phyloP scores from a whole-genome alignment of 2,113 vertebrate genomes.

The Octodon degus region DNA sequence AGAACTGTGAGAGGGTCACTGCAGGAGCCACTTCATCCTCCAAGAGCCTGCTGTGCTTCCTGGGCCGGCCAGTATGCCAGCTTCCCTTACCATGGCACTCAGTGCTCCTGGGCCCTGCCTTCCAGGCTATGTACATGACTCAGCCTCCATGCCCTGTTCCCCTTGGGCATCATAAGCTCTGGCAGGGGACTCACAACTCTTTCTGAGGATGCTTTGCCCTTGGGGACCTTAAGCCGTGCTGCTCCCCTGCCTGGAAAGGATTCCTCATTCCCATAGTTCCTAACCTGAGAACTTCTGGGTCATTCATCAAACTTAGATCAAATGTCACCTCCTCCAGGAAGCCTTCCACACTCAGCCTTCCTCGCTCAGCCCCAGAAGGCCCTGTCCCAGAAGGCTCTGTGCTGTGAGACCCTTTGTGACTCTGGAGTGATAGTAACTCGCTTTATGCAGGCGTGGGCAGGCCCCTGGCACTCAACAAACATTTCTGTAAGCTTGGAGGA shows the following conservation, averaged over 20 bases:
- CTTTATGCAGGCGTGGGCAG: rapidly evolving
- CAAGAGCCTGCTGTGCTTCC: background rate
- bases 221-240: background rate
- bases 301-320: background rate
- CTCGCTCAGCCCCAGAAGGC: background rate
- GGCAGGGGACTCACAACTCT: background rate
- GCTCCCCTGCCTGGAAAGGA: background rate
- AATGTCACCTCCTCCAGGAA: background rate
- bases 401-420: background rate
- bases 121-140: background rate
- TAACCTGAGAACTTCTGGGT: background rate
- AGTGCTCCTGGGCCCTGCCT: background rate
- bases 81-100: background rate
- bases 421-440: background rate
- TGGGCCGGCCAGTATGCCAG: background rate
- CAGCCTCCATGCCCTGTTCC: background rate
- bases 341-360: background rate
- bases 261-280: background rate
- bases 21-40: background rate
- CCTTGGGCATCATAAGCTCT: background rate
- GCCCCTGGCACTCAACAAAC: background rate
- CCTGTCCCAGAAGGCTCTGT: background rate
- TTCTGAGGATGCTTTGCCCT: background rate
- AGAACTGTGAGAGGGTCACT: background rate
- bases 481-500: background rate